Evolutionary conservation across 2,888 invertebrate species (phyloP), one percentile per base, ranked within the genome.

Genomic region (Cheilosia vernalis): DNA sequence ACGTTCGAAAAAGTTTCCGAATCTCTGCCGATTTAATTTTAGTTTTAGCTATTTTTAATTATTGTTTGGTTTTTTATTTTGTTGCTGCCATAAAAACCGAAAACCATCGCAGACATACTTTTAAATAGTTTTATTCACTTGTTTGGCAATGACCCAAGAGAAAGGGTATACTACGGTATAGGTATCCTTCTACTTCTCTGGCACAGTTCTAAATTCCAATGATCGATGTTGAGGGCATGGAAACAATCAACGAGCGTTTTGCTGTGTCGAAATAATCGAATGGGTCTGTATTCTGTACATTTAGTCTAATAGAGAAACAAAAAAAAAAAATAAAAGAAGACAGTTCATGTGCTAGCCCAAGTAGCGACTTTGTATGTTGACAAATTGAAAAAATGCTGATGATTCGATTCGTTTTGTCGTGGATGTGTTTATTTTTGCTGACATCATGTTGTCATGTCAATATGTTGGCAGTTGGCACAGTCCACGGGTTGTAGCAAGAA

Each of bases 341-440:
- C 15, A n/a, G n/a, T 42, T 5, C n/a, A 42, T n/a, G n/a, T 42
- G n/a, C 44, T 0, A 27, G 9, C 19, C 15, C 7, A 17, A 60
- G n/a, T 24, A 56, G 1, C 21, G 1, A 21, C 55, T 21, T 53
- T 44, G 40, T 42, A 17, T 24, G 47, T 33, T 58, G 70, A 58
- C 70, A 70, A 70, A 58, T 70, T 49, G 58, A 70, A 70, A 70
- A 56, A 69, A 58, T 56, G 69, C 49, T 58, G 58, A 40, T 60
- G 58, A 49, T 70, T 60, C 13, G 70, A 56, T 70, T 70, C 49
- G 58, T 44, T 27, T 55, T 42, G n/a, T 24, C 21, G 37, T 33
- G 49, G 9, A 9, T 33, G 19, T 21, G 5, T 66, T 47, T 30
- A 10, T 53, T 63, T 63, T 30, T 47, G 64, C 51, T 51, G 51